Conservation (phyloP, 2,113 vertebrate species). For the Hepsetus odoe region DNA sequence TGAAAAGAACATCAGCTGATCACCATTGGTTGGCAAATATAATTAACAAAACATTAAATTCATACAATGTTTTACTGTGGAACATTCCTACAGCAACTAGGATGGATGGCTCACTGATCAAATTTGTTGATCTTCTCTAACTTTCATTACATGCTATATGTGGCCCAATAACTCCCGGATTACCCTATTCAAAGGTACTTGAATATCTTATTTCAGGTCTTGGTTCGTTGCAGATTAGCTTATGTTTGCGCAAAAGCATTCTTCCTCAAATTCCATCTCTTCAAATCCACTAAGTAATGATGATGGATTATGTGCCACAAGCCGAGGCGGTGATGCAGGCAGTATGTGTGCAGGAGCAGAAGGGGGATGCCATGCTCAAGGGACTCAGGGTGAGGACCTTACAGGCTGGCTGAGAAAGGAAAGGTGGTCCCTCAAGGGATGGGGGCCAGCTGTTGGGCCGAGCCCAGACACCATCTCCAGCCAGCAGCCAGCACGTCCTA, state of each 20-base stretch:
- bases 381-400: conserved; percentile 35
- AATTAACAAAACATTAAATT: too few relatives aligned
- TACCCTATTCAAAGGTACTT: neutral
- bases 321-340: neutral
- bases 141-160: neutral
- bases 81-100: neutral
- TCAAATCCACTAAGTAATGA: conserved; percentile 20
- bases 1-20: too few relatives aligned
- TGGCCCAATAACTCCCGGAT: neutral
- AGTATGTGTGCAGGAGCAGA: conserved; percentile 38
- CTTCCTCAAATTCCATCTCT: conserved; percentile 8
- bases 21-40: too few relatives aligned
- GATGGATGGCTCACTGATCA: neutral
- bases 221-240: neutral
- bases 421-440: conserved; percentile 49
- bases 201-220: neutral
- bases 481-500: conserved; percentile 21
- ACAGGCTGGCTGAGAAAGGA: conserved; percentile 41
- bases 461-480: conserved; percentile 38
- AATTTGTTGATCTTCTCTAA: neutral
- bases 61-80: too few relatives aligned
- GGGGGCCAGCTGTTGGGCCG: conserved; percentile 56
- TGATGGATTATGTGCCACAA: conserved; percentile 33
- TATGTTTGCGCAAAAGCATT: neutral
- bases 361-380: conserved; percentile 3